Evolutionary conservation across 1,140 invertebrate species (phyloP), one percentile per base, ranked within the genome.

Genomic region (Papilio helenus): DNA sequence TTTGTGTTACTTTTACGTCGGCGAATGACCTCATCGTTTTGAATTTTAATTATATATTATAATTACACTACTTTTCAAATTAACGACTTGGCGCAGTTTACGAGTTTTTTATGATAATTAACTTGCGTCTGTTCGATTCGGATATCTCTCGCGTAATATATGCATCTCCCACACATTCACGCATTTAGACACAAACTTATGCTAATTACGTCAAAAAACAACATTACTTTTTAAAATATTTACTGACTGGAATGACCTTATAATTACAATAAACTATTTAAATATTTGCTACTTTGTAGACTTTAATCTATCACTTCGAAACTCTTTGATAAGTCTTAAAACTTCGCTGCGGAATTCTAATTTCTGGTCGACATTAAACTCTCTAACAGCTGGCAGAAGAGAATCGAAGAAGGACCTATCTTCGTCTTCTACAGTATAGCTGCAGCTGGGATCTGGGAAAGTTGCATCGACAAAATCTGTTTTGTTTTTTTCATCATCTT

Each of bases 371-470:
- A 89, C 72, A 77, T 86, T 82, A 72, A 91, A 89, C 34, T 80
- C 79, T 71, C 87, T 85, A 7, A 90, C 86, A 0, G 86, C 86
- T 3, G 90, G 90, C 23, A 91, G 65, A 10, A 91, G 71, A 1
- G 88, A 90, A 16, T 89, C 87, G 76, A 91, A 91, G 58, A 91
- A 91, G 3, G 86, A 87, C 39, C 83, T 85, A 46, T 91, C 90
- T 10, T 89, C 90, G 42, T 91, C 90, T n/a, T 86, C 86, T 9
- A 79, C 20, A 3, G 79, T 55, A 58, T 68, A 85, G 73, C 74
- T 82, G 44, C 80, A 80, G 12, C 78, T 23, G 20, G 84, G 16
- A 46, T 86, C 83, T 3, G 82, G 39, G n/a, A 79, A 78, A 12
- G 82, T 76, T 0, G 82, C 72, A 20, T 89, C 85, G 1, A 88